phyloP scores from a whole-genome alignment of 2,113 vertebrate genomes.

The Gymnobelideus leadbeateri region DNA sequence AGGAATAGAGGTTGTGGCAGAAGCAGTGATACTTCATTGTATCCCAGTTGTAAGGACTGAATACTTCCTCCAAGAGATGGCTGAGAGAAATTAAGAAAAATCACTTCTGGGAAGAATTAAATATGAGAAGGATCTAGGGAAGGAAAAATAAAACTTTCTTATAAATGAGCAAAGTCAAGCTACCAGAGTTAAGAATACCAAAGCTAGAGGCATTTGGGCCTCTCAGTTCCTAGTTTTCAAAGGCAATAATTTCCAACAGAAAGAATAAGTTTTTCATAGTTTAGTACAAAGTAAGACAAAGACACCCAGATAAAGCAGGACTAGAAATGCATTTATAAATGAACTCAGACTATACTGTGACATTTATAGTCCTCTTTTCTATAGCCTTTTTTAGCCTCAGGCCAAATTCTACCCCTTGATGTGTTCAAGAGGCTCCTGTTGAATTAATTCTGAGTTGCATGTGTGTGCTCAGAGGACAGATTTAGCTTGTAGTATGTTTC shows the following conservation, averaged over 20 bases:
- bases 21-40: not conserved
- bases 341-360: not conserved
- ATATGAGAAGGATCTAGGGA: not conserved
- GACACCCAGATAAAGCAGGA: not conserved
- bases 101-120: not conserved
- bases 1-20: not conserved
- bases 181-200: conserved; percentile 15
- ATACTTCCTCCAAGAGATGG: not conserved
- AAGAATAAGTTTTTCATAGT: conserved; percentile 46
- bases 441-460: conserved; percentile 43
- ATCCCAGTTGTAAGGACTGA: not conserved
- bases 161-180: conserved; percentile 17
- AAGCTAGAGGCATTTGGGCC: conserved; percentile 27
- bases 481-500: conserved; percentile 24
- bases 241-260: conserved; percentile 36
- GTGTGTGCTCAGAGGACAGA: conserved; percentile 45
- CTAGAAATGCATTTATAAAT: not conserved
- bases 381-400: conserved; percentile 18
- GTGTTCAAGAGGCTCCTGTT: not conserved
- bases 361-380: conserved; percentile 40
- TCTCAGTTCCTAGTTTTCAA: conserved; percentile 14
- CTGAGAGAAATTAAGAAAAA: conserved; percentile 32
- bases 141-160: not conserved
- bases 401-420: conserved; percentile 37
- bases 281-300: not conserved